Percentiles rank a stretch among this genome's conserved stretches.
phyloP scores from a whole-genome alignment of 1,140 invertebrate genomes.

The Drosophila parvula region DNA sequence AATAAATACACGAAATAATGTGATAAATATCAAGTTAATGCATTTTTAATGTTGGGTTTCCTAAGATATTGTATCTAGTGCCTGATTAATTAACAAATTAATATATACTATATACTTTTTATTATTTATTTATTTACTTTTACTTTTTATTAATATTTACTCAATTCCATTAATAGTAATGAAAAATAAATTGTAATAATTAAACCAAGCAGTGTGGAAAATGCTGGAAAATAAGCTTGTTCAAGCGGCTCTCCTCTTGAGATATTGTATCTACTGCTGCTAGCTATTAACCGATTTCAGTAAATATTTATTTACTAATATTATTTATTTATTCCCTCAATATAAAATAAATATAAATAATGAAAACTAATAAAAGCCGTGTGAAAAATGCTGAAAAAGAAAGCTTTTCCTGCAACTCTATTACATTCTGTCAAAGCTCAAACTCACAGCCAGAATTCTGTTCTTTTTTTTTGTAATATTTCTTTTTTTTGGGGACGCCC shows the following conservation, averaged over 20 bases:
- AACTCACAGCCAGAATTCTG: slow-evolving; percentile 11
- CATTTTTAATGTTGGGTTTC: neutral
- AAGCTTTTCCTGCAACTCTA: neutral
- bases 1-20: no score
- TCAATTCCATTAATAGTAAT: neutral
- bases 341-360: neutral
- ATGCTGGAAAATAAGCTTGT: no score
- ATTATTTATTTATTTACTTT: no score
- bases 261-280: neutral
- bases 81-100: neutral
- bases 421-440: neutral
- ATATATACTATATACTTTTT: no score
- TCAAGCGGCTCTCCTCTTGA: neutral
- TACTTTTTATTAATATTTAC: neutral
- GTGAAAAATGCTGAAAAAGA: neutral
- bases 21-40: no score
- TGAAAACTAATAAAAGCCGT: no score
- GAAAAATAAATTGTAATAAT: neutral
- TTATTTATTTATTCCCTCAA: neutral
- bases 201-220: no score
- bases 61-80: neutral
- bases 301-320: neutral
- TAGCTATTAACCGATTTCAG: neutral
- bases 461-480: neutral
- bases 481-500: slow-evolving; percentile 35